Evolutionary conservation across 2,888 invertebrate species (phyloP).

Genomic region (Beris morrisii): DNA sequence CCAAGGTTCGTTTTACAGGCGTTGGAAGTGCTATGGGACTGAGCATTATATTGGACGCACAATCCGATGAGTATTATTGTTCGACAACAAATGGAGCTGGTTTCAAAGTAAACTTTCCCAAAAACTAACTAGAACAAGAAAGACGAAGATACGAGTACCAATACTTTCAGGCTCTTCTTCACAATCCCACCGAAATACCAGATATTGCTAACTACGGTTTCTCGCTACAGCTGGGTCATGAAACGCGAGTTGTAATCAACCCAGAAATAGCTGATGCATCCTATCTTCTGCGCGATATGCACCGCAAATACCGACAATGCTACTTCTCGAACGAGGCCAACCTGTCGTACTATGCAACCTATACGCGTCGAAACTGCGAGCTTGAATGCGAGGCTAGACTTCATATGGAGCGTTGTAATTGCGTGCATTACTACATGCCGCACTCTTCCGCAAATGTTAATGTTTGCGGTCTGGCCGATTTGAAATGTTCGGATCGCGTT

Average conservation of each 20-base stretch:
- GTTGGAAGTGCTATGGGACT: constrained; percentile 73
- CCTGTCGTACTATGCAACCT: constrained; percentile 68
- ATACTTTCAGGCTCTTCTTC: constrained; percentile 58
- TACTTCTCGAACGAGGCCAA: constrained; percentile 73
- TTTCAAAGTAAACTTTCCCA: constrained; percentile 44
- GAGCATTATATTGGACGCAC: constrained; percentile 70
- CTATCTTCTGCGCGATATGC: constrained; percentile 15
- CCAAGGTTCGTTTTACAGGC: constrained; percentile 47
- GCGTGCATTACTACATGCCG: constrained; percentile 53
- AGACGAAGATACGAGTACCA: too few species aligned
- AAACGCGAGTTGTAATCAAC: constrained; percentile 65
- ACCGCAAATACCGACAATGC: constrained; percentile 60
- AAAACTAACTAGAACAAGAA: too few species aligned
- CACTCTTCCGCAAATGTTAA: constrained; percentile 68
- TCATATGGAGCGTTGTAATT: constrained; percentile 56
- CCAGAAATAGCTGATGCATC: constrained; percentile 59
- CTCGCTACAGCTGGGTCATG: constrained; percentile 67
- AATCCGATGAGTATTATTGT: constrained; percentile 74
- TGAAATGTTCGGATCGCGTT: constrained; percentile 61
- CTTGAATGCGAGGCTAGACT: constrained; percentile 79
- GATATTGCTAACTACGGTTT: constrained; percentile 72
- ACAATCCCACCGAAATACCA: constrained; percentile 74
- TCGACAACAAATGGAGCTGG: constrained; percentile 68
- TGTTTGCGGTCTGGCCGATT: constrained; percentile 75
- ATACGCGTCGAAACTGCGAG: constrained; percentile 77